A percentile compares a stretch with the other conserved stretches of the same genome.
phyloP scores from a whole-genome alignment of 2,113 vertebrate genomes.

The Spermophilus dauricus region DNA sequence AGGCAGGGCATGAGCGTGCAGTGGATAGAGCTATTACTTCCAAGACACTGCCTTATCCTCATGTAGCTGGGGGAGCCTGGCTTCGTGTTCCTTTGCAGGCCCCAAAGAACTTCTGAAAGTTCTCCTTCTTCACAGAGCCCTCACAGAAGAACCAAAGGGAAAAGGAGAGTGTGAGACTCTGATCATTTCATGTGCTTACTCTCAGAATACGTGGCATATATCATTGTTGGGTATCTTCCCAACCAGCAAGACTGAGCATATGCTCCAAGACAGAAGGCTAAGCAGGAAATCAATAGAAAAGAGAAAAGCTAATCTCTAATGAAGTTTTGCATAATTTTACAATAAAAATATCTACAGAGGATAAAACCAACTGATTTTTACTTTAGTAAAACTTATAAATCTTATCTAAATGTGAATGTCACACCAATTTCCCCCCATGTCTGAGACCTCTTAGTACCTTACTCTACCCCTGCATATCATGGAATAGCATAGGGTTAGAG shows the following conservation, averaged over 20 bases:
- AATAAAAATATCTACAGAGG: not conserved
- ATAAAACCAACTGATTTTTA: not conserved
- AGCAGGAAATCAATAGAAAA: slow-evolving; percentile 31
- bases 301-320: slow-evolving; percentile 17
- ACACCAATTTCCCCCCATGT: not conserved
- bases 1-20: not conserved
- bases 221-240: slow-evolving; percentile 3
- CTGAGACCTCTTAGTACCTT: not conserved
- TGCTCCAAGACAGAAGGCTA: not conserved
- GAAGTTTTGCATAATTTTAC: slow-evolving; percentile 30
- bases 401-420: not conserved
- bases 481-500: not conserved
- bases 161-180: not conserved
- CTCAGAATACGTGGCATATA: not conserved
- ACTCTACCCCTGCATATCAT: not conserved
- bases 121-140: not conserved
- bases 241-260: not conserved
- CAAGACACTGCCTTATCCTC: not conserved
- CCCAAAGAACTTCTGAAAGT: not conserved
- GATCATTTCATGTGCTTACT: not conserved
- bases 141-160: not conserved
- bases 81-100: not conserved
- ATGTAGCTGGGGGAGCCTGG: not conserved
- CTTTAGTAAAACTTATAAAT: slow-evolving; percentile 20
- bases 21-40: not conserved